phyloP scores from a whole-genome alignment of 2,797 vertebrate species.

The Lithobates sylvaticus region DNA sequence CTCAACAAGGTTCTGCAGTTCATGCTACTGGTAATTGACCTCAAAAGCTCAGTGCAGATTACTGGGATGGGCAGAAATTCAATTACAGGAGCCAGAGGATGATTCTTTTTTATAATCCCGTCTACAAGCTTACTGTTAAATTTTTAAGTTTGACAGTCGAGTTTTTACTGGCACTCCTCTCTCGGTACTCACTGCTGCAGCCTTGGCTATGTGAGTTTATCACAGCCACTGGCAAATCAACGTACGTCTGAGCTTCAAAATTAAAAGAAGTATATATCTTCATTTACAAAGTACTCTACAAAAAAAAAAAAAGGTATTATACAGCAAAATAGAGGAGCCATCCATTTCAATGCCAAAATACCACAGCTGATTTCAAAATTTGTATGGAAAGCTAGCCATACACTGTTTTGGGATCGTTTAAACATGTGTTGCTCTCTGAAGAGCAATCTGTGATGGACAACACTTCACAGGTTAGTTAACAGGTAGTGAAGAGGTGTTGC shows the following conservation, averaged over 20 bases:
- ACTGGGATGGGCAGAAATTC: background rate
- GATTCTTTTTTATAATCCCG: background rate
- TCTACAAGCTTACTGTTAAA: background rate
- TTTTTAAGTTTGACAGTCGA: background rate
- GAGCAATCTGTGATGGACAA: too few relatives aligned
- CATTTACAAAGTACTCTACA: too few relatives aligned
- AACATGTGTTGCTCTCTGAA: too few relatives aligned
- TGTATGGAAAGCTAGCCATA: too few relatives aligned
- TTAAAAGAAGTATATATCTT: background rate
- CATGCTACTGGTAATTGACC: background rate
- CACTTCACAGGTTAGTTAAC: too few relatives aligned
- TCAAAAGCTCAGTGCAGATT: background rate
- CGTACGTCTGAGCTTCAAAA: background rate
- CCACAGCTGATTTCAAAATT: too few relatives aligned
- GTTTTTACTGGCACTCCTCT: background rate
- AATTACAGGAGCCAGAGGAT: background rate
- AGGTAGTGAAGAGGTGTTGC: too few relatives aligned
- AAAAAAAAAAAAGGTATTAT: too few relatives aligned
- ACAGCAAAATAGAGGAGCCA: too few relatives aligned
- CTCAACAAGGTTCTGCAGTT: background rate
- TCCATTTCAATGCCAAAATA: too few relatives aligned
- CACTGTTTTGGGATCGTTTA: too few relatives aligned
- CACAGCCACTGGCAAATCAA: background rate
- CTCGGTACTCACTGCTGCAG: too few relatives aligned
- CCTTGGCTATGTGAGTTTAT: background rate